These are phyloP conservation scores for Oedothorax gibbosus DNA, from an alignment of 1,140 invertebrate species.

Conservation along the genomic window DNA sequence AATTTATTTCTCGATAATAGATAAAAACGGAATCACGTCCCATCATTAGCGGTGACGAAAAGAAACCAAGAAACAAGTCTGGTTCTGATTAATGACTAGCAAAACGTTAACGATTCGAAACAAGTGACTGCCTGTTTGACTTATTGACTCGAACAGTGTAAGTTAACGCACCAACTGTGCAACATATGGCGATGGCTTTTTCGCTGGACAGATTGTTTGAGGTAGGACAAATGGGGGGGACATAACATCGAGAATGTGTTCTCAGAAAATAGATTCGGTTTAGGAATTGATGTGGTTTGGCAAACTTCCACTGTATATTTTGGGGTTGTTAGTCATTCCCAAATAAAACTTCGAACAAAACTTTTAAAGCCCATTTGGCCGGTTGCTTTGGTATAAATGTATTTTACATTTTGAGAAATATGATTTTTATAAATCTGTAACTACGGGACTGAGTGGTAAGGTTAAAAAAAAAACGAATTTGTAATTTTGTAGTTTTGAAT, in stretches of 20 bases:
- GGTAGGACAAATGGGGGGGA: constrained; percentile 24
- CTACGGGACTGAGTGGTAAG: too few species aligned
- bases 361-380: background rate
- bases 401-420: too few species aligned
- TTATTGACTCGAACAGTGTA: constrained; percentile 29
- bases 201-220: constrained; percentile 26
- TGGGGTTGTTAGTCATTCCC: background rate
- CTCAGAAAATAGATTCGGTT: constrained; percentile 17
- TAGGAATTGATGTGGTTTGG: constrained; percentile 6
- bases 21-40: constrained; percentile 16
- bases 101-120: constrained; percentile 28
- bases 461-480: too few species aligned
- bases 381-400: too few species aligned
- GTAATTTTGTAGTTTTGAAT: too few species aligned
- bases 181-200: constrained; percentile 17
- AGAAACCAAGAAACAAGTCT: background rate
- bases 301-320: constrained; percentile 21
- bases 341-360: constrained; percentile 2
- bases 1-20: background rate
- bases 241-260: constrained; percentile 10
- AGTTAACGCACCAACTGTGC: constrained; percentile 5
- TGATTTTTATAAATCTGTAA: too few species aligned
- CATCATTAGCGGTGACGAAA: constrained; percentile 14
- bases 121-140: constrained; percentile 24
- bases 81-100: constrained; percentile 28